phyloP scores from a whole-genome alignment of 1,140 invertebrate genomes.

The Nautilus pompilius region DNA sequence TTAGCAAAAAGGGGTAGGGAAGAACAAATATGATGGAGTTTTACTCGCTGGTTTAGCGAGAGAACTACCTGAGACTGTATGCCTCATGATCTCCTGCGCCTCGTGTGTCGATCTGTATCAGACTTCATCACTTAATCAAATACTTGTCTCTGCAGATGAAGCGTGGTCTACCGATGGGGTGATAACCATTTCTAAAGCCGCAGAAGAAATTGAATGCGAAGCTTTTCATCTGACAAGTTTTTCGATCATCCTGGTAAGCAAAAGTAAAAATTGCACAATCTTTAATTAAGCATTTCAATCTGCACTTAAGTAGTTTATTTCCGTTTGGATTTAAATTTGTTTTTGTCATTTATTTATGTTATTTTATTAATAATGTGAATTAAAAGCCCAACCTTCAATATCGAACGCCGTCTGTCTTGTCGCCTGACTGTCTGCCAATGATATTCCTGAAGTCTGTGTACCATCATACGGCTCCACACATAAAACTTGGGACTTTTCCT shows the following conservation, averaged over 20 bases:
- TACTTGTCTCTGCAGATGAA: slow-evolving; percentile 32
- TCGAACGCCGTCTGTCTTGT: not conserved
- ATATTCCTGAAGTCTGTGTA: too few relatives aligned
- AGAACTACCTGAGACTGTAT: too few relatives aligned
- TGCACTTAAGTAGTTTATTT: not conserved
- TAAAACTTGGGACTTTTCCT: too few relatives aligned
- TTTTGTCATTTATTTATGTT: not conserved
- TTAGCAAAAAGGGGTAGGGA: too few relatives aligned
- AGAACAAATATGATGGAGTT: too few relatives aligned
- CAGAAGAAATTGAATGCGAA: slow-evolving; percentile 51
- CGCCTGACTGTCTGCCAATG: too few relatives aligned
- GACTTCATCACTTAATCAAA: too few relatives aligned
- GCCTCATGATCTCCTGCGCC: too few relatives aligned
- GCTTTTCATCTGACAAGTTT: slow-evolving; percentile 61
- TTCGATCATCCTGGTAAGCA: slow-evolving; percentile 58
- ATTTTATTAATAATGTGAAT: not conserved
- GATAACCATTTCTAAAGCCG: slow-evolving; percentile 34
- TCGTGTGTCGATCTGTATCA: too few relatives aligned
- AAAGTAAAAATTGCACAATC: not conserved
- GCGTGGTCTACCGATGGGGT: slow-evolving; percentile 57
- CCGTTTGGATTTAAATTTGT: not conserved
- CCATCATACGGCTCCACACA: too few relatives aligned
- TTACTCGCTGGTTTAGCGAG: too few relatives aligned
- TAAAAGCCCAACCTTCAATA: not conserved
- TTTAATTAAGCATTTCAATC: not conserved